These are phyloP conservation scores for Lasioglossum pauxillum DNA, from an alignment of 2,888 invertebrate genomes.

Conservation along the genomic window DNA sequence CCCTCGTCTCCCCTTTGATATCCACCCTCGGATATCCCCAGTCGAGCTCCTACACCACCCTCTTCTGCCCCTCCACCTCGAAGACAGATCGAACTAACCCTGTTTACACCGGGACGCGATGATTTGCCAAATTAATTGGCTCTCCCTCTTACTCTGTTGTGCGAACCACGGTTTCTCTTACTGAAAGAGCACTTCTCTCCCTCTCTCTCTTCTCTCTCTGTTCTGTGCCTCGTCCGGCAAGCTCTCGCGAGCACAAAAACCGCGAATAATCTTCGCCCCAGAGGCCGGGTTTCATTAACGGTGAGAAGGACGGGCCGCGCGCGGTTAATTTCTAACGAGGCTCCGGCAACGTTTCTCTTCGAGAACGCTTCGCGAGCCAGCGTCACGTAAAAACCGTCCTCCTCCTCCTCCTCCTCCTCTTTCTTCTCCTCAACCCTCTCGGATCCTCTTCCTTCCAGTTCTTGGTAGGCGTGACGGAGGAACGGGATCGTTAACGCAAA, in stretches of 20 bases:
- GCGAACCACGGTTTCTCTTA: background rate
- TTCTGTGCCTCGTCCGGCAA: conserved; percentile 21
- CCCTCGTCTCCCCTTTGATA: conserved; percentile 83
- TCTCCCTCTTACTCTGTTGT: conserved; percentile 38
- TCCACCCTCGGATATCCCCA: conserved; percentile 70
- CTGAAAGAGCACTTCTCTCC: background rate
- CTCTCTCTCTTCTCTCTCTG: background rate
- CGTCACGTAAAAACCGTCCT: conserved; percentile 59
- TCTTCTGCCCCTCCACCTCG: conserved; percentile 37
- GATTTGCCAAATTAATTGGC: conserved; percentile 80
- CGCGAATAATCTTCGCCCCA: conserved; percentile 71
- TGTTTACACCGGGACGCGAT: conserved; percentile 80
- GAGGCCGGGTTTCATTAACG: conserved; percentile 70
- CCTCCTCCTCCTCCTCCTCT: background rate
- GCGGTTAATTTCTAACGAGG: conserved; percentile 71
- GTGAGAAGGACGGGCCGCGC: conserved; percentile 63
- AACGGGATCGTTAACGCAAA: conserved; percentile 70
- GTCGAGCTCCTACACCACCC: conserved; percentile 52
- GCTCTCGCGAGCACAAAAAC: conserved; percentile 61
- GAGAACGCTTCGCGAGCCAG: conserved; percentile 49
- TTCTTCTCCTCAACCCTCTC: conserved; percentile 1
- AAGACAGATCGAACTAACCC: conserved; percentile 80
- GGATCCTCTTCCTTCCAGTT: background rate
- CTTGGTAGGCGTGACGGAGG: conserved; percentile 63
- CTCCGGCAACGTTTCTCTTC: conserved; percentile 35